Base-by-base conservation (phyloP, 2,888 invertebrate species). In the Agrotis ipsilon region DNA sequence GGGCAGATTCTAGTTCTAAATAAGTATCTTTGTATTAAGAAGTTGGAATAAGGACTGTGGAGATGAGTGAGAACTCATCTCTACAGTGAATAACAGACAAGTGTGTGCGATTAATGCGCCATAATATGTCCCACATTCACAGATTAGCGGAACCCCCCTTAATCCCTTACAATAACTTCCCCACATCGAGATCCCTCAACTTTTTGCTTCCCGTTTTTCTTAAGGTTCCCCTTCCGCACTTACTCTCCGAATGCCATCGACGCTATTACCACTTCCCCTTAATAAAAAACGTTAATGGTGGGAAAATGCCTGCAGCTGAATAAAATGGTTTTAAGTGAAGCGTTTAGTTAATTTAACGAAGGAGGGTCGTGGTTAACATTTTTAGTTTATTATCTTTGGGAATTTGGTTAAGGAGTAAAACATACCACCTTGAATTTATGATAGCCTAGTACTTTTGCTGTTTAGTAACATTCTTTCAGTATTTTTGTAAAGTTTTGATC, bases 271-370 rank as follows among this genome's bases (percentile, higher is more conserved):
- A 62, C 63, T 72, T 73, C 64, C 66, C 76, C 61, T 76, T 54
- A 48, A 51, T 59, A 64, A 82, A 82, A 82, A 81, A 59, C 57
- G n/a, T 46, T 75, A 78, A 82, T 78, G 82, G 69, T 78, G 68
- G 69, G 78, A 63, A 73, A 82, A 75, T 66, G 67, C 65, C 70
- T 67, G 54, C 75, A 82, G 71, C 62, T 75, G 72, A 65, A 79
- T 75, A 67, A 69, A 78, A 72, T 52, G 58, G 75, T 66, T 79
- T 63, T 65, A 74, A 54, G 75, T 14, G 59, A 27, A 62, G 57
- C 55, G 24, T 72, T 72, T 70, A 67, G 67, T 60, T 60, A 68
- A 62, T 27, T 69, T 69, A 58, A 80, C 64, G 64, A 67, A 27
- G 18, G 24, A 80, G 52, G 62, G 32, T 69, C 24, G 51, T 24